Percentiles rank a stretch among this genome's conserved stretches.
phyloP scores from a whole-genome alignment of 2,888 invertebrate species.

The Orthosia cruda region DNA sequence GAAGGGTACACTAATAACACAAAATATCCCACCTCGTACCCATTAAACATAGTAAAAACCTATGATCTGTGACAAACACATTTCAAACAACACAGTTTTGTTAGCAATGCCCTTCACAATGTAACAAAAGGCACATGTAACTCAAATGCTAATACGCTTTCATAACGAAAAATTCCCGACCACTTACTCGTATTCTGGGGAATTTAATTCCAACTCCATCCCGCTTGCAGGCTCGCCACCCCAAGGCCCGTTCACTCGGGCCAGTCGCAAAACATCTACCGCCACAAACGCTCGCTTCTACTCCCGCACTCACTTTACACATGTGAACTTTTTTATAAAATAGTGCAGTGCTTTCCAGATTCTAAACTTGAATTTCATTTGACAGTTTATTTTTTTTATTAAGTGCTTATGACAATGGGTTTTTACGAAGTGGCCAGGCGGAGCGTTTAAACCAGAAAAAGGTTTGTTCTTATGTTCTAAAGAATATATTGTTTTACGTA shows the following conservation, averaged over 20 bases:
- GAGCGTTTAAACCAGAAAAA: conserved; percentile 73
- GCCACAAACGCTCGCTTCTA: conserved; percentile 73
- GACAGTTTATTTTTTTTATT: conserved; percentile 65
- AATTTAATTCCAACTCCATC: conserved; percentile 41
- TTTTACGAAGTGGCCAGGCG: conserved; percentile 73
- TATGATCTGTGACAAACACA: too few relatives aligned
- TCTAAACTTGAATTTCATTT: conserved; percentile 60
- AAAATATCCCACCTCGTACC: background rate
- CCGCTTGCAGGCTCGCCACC: conserved; percentile 49
- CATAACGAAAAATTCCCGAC: conserved; percentile 36
- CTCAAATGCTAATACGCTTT: conserved; percentile 31
- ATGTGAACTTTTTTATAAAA: conserved; percentile 86
- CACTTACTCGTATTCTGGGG: conserved; percentile 44
- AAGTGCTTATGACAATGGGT: conserved; percentile 78
- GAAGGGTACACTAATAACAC: background rate
- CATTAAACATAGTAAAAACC: background rate
- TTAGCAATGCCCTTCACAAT: background rate
- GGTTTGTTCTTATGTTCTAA: conserved; percentile 66
- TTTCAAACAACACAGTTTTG: background rate
- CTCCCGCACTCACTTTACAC: conserved; percentile 73
- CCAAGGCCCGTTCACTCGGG: conserved; percentile 52
- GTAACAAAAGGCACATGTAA: background rate
- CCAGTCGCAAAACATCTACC: conserved; percentile 81
- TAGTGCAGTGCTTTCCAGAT: conserved; percentile 78
- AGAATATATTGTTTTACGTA: conserved; percentile 25